Base-by-base conservation (phyloP, 92 coral and sea anemone genomes). In the Porites evermanni region DNA sequence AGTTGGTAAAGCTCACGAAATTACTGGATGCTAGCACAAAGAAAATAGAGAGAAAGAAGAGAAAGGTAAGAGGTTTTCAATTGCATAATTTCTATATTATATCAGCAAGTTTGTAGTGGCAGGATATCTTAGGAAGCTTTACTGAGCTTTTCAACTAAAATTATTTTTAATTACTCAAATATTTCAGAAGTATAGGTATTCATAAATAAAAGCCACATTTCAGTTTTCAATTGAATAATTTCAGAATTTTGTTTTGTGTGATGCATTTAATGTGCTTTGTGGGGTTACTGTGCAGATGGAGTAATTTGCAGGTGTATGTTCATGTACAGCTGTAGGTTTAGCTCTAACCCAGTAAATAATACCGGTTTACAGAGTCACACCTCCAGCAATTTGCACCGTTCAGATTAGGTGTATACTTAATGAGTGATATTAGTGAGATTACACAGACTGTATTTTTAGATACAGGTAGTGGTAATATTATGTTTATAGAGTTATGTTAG, bases 351-450 rank as follows among this genome's bases (percentile, higher is more conserved):
- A 68, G 85, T 80, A 66, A 68, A 65, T 69, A 70, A 81, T 70
- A 81, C 68, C 50, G 8, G 78, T 3, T 69, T 81, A 81, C 86
- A 70, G 86, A 20, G 86, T 81, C 77, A 81, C 69, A 54, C 75
- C 65, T 80, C 70, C 70, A 70, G 70, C 78, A 70, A 58, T 21
- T 69, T 54, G 53, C 77, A 81, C 86, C 44, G 78, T 82, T 67
- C 86, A 82, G 86, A 69, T 82, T 71, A 82, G 75, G 86, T 82
- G 84, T 68, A 82, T 69, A 71, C 77, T 71, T 82, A 82, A 7
- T 82, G 75, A 52, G 79, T 75, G 68, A 54, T 77, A 77, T 77
- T 56, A 77, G 81, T 77, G 81, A 58, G 53, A 23, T 59, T 20
- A 60, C 82, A 78, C 29, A 60, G 14, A 78, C 82, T 78, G 82